Conservation (phyloP, 1,140 invertebrate genomes). For the Metopolophium dirhodum region DNA sequence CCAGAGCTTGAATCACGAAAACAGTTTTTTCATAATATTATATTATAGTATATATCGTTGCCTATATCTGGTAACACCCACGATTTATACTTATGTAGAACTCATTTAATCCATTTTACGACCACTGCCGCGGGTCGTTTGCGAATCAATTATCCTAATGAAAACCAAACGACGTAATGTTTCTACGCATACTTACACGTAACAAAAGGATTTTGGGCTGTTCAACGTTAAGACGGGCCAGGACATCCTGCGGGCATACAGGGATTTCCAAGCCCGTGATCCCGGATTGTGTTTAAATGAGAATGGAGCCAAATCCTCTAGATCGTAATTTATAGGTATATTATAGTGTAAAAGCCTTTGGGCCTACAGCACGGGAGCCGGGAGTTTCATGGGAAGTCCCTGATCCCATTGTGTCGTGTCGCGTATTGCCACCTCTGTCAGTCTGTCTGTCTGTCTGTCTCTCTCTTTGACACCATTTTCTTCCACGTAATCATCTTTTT, state of each 20-base stretch:
- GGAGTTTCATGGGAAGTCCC: background rate
- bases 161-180: background rate
- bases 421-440: background rate
- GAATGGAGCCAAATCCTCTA: constrained; percentile 33
- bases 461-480: no score
- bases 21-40: background rate
- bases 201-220: background rate
- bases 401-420: background rate
- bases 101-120: background rate
- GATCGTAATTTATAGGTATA: constrained; percentile 31
- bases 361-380: background rate
- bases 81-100: background rate
- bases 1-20: background rate
- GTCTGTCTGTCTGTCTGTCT: background rate
- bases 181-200: background rate
- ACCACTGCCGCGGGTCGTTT: background rate
- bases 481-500: no score
- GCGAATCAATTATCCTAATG: constrained; percentile 44
- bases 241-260: background rate
- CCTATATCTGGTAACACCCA: background rate
- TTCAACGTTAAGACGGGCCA: background rate
- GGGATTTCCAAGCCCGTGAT: background rate
- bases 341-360: background rate
- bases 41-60: no score
- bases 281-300: constrained; percentile 28